Evolutionary conservation across 2,113 vertebrate species (phyloP), one percentile per base, ranked within the genome.

Genomic region (Clarias gariepinus): DNA sequence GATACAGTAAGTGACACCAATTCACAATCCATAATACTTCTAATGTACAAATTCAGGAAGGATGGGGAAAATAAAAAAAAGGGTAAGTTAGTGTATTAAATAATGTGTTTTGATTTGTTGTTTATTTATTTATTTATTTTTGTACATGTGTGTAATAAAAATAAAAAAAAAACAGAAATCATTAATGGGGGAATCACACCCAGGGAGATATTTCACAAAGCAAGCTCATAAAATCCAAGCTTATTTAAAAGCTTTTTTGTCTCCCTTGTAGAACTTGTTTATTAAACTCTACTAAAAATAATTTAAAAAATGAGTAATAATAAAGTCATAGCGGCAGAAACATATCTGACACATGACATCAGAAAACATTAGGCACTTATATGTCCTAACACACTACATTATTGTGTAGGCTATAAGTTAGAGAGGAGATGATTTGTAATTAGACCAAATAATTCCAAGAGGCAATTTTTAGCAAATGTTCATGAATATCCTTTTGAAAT

Each of bases 201-300:
- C 74, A 85, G 76, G 76, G 53, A 16, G 15, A 4, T 58, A 57
- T 79, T 58, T 16, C 53, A 33, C n/a, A 79, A 58, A 79, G 53
- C 77, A 79, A 78, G 53, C 76, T 78, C 53, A 16, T 78, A 78
- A 19, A 79, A 57, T 21, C 28, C 77, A 30, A 16, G n/a, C 25
- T 30, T 57, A 55, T 78, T 78, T 77, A 4, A 77, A 55, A 79
- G 41, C 23, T 4, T 79, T 79, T 57, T 30, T 21, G 2, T 19
- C n/a, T 28, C 33, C 53, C 9, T 33, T 79, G 77, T 55, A 28
- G 28, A 33, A 58, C 57, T 58, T 79, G 77, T 79, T 79, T 58
- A 58, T 79, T 58, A 79, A 79, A 57, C n/a, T 57, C n/a, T 57
- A 11, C 76, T 33, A 79, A 9, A 57, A 53, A 33, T 58, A 79